Evolutionary conservation across 2,888 invertebrate species (phyloP).

Genomic region (Daptonema setosum): DNA sequence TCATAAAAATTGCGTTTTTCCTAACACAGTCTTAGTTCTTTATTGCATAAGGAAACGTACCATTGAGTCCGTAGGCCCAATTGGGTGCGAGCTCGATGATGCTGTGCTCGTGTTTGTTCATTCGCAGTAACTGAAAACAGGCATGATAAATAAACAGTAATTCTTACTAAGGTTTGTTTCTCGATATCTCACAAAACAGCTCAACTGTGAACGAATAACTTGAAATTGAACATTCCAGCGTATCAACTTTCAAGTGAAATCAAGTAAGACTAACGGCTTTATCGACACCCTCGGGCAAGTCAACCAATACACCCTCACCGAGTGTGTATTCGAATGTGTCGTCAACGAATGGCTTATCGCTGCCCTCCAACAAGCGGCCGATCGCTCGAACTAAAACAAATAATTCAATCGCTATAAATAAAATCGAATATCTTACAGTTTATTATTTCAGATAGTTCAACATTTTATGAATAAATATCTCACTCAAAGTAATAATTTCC

Average conservation of each 20-base stretch:
- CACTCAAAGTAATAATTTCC: no score
- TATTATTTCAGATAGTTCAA: conserved; percentile 4
- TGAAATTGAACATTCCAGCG: no score
- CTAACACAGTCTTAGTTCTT: no score
- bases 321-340: conserved; percentile 56
- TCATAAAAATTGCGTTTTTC: no score
- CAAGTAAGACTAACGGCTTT: not conserved
- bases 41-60: no score
- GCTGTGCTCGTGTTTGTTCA: conserved; percentile 4
- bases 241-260: no score
- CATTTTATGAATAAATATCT: no score
- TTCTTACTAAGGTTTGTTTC: no score
- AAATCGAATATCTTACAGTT: not conserved
- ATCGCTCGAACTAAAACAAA: conserved; percentile 41
- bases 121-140: conserved; percentile 10
- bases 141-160: no score
- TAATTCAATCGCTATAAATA: conserved; percentile 1
- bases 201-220: no score
- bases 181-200: no score
- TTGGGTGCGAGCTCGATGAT: conserved; percentile 48
- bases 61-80: conserved; percentile 69
- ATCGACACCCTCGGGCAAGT: conserved; percentile 50
- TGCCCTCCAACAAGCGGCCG: no score
- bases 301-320: conserved; percentile 58
- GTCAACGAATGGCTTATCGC: conserved; percentile 51